A percentile compares a stretch with the other conserved stretches of the same genome.
These are phyloP conservation scores for Leptopterna dolabrata DNA, from an alignment of 2,888 invertebrate genomes.

Conservation along the genomic window DNA sequence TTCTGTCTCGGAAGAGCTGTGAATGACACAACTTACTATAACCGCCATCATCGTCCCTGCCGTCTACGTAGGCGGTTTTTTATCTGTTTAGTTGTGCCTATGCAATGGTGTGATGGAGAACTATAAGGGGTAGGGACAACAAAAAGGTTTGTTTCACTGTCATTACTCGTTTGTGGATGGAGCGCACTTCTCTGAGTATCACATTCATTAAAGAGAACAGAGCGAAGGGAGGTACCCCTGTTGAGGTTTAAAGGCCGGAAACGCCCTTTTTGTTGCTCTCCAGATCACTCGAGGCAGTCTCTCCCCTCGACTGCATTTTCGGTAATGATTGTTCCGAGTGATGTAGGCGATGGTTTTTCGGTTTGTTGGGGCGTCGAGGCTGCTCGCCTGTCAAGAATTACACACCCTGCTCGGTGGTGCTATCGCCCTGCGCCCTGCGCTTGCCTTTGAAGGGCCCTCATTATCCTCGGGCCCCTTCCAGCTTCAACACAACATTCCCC, in stretches of 20 bases:
- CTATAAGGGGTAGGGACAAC: not conserved
- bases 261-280: not conserved
- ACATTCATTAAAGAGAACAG: not conserved
- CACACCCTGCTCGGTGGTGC: not conserved
- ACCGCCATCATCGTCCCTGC: not conserved
- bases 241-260: constrained; percentile 2
- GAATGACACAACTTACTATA: not conserved
- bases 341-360: not conserved
- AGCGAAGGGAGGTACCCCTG: not conserved
- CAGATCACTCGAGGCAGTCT: not conserved
- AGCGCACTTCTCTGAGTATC: not conserved
- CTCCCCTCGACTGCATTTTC: not conserved
- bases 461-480: constrained; percentile 7
- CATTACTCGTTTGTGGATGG: not conserved
- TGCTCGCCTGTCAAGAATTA: not conserved
- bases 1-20: not conserved
- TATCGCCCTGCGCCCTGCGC: not conserved
- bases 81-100: not conserved
- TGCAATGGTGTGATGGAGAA: not conserved
- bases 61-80: not conserved
- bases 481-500: constrained; percentile 3
- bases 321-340: not conserved
- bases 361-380: not conserved
- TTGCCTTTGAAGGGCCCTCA: not conserved
- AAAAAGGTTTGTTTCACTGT: not conserved